Percentiles rank a stretch among this genome's conserved stretches.
Evolutionary conservation across 2,113 vertebrate genomes (phyloP).

Genomic region (Globicephala melas): DNA sequence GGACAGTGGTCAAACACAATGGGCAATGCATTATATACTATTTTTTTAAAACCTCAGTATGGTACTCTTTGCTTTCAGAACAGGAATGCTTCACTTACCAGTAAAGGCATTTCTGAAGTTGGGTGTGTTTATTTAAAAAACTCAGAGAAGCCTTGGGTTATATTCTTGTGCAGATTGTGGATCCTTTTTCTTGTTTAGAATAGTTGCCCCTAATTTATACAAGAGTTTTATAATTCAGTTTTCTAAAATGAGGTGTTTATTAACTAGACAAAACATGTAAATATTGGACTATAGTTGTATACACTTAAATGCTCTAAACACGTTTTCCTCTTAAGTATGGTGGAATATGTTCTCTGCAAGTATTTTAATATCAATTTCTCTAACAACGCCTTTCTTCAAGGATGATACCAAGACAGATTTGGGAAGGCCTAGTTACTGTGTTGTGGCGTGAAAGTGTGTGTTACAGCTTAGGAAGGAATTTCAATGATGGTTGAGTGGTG

Average conservation of each 20-base stretch:
- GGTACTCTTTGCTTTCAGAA: neutral
- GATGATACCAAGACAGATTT: neutral
- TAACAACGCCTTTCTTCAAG: neutral
- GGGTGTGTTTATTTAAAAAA: neutral
- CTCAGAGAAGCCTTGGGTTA: neutral
- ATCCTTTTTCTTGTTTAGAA: neutral
- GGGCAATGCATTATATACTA: neutral
- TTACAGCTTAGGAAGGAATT: neutral
- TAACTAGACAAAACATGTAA: neutral
- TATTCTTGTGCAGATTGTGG: neutral
- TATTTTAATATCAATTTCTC: neutral
- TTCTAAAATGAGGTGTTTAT: conserved; percentile 14
- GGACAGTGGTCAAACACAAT: neutral
- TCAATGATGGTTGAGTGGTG: neutral
- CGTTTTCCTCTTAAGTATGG: neutral
- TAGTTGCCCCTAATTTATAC: neutral
- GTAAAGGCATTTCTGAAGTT: conserved; percentile 13
- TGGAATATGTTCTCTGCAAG: neutral
- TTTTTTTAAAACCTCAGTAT: neutral
- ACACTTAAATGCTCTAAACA: neutral
- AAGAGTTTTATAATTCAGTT: conserved; percentile 2
- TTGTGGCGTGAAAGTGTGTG: neutral
- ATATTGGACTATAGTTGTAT: neutral
- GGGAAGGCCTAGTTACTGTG: neutral
- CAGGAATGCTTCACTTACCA: neutral